Evolutionary conservation across 1,140 invertebrate genomes (phyloP).

Genomic region (Bicyclus anynana): DNA sequence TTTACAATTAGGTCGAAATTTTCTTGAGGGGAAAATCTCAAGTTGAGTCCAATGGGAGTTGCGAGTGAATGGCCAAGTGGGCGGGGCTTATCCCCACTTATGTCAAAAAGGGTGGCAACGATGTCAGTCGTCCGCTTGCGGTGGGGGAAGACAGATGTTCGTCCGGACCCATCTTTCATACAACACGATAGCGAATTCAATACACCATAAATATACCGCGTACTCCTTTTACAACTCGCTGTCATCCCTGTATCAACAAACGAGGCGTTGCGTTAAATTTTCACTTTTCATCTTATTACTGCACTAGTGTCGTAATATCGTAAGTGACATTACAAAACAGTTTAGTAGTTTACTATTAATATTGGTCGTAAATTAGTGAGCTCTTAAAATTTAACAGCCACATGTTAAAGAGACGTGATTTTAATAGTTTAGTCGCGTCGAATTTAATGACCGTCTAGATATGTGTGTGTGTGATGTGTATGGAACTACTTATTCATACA

Average conservation of each 20-base stretch:
- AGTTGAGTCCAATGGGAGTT: constrained; percentile 23
- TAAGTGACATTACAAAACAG: constrained; percentile 21
- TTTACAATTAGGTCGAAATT: constrained; percentile 28
- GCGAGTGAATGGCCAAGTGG: constrained; percentile 27
- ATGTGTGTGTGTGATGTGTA: constrained; percentile 15
- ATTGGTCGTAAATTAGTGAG: constrained; percentile 34
- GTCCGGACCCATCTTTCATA: constrained; percentile 55
- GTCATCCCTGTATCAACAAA: constrained; percentile 26
- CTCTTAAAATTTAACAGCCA: constrained; percentile 14
- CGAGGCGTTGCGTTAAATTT: constrained; percentile 21
- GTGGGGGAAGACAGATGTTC: constrained; percentile 69
- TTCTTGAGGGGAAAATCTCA: background rate
- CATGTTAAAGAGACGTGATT: constrained; percentile 30
- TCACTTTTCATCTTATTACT: constrained; percentile 19
- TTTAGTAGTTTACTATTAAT: constrained; percentile 38
- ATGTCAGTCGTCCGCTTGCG: constrained; percentile 45
- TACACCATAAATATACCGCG: constrained; percentile 58
- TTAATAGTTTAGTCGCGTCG: constrained; percentile 31
- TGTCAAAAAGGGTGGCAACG: constrained; percentile 29
- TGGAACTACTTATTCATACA: background rate
- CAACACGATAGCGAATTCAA: constrained; percentile 63
- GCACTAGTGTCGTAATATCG: constrained; percentile 19
- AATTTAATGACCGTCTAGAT: constrained; percentile 14
- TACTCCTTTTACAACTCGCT: constrained; percentile 29
- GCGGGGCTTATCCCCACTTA: constrained; percentile 50